Percentiles rank a stretch among this genome's conserved stretches.
These are phyloP conservation scores for Zaprionus gabonicus DNA, from an alignment of 1,140 invertebrate genomes.

Conservation along the genomic window DNA sequence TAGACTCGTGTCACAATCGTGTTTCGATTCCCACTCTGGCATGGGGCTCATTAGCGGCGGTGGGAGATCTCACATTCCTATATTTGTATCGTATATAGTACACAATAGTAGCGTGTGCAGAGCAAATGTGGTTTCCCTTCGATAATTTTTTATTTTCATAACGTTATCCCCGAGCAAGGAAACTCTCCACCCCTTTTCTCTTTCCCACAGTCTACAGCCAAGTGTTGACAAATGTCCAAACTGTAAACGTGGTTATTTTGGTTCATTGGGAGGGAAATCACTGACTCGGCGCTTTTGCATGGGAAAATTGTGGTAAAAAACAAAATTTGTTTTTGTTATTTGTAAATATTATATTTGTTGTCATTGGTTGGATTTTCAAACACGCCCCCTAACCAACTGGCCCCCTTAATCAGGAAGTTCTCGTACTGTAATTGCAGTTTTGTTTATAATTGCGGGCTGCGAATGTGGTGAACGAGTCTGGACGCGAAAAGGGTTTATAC, in stretches of 20 bases:
- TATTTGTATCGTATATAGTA: conserved; percentile 1
- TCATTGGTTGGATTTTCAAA: neutral
- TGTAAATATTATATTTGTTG: conserved; percentile 13
- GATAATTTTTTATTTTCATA: conserved; percentile 22
- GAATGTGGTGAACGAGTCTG: neutral
- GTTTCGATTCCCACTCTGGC: conserved; percentile 24
- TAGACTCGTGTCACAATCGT: neutral
- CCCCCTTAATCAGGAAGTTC: neutral
- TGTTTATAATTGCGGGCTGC: neutral
- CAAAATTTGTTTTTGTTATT: neutral
- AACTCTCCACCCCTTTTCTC: neutral
- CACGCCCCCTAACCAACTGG: neutral
- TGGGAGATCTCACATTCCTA: neutral
- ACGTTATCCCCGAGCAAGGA: neutral
- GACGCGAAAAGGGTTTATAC: neutral
- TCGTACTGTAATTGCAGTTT: neutral
- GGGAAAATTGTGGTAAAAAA: conserved; percentile 7
- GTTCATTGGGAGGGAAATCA: conserved; percentile 31
- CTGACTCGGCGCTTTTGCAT: conserved; percentile 18
- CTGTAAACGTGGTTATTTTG: conserved; percentile 16
- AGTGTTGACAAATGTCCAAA: conserved; percentile 42
- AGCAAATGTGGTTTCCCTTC: conserved; percentile 11
- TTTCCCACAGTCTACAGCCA: neutral
- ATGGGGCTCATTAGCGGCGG: conserved; percentile 58
- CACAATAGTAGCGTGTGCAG: neutral